Conservation (phyloP, 2,888 invertebrate genomes). For the Meiosimyza decipiens region DNA sequence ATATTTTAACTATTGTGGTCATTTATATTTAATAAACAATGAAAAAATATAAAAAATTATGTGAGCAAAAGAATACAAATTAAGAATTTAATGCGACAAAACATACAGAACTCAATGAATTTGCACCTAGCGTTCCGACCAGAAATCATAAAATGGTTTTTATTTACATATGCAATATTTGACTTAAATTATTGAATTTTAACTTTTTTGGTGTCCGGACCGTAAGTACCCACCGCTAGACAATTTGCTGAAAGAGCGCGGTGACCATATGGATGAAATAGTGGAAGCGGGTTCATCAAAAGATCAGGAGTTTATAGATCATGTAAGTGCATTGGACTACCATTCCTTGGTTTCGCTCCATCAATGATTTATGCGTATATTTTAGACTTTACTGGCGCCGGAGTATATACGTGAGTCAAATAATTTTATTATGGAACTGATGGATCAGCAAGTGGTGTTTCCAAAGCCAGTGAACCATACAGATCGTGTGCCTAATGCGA, state of each 20-base stretch:
- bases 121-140: neutral
- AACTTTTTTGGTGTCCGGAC: slow-evolving; percentile 1
- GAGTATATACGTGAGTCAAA: slow-evolving; percentile 61
- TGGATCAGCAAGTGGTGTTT: slow-evolving; percentile 53
- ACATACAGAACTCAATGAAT: slow-evolving; percentile 21
- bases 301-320: slow-evolving; percentile 63
- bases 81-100: neutral
- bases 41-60: no score
- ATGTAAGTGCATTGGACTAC: slow-evolving; percentile 52
- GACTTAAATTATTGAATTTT: neutral
- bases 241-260: slow-evolving; percentile 13
- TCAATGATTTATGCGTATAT: neutral
- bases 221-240: slow-evolving; percentile 11
- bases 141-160: slow-evolving; percentile 13
- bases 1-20: neutral
- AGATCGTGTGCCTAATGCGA: neutral
- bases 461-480: slow-evolving; percentile 34
- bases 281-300: slow-evolving; percentile 45
- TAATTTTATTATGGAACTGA: slow-evolving; percentile 63
- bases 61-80: no score
- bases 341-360: no score
- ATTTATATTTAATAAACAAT: neutral
- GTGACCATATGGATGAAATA: slow-evolving; percentile 22
- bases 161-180: no score
- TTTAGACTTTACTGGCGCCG: slow-evolving; percentile 61